phyloP scores from a whole-genome alignment of 1,140 invertebrate species.

The Penaeus vannamei region DNA sequence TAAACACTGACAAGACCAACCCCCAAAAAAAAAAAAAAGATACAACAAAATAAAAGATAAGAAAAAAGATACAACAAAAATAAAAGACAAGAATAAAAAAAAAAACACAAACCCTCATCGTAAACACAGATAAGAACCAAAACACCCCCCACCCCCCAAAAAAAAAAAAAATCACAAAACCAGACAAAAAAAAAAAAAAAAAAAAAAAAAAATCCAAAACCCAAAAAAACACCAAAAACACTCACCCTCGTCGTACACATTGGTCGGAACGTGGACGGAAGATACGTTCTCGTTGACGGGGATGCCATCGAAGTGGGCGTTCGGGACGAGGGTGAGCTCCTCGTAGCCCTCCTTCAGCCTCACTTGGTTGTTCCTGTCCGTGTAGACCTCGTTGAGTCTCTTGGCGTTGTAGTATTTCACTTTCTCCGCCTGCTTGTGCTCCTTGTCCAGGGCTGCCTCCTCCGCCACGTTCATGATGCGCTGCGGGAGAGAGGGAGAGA shows the following conservation, averaged over 20 bases:
- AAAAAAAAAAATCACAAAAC: too few species aligned
- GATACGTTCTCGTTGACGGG: conserved; percentile 86
- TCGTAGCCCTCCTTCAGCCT: conserved; percentile 21
- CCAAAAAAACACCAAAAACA: conserved; percentile 42
- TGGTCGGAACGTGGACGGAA: conserved; percentile 94
- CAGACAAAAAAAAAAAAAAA: too few species aligned
- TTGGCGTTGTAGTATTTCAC: conserved; percentile 61
- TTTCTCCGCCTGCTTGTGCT: conserved; percentile 41
- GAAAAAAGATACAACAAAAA: too few species aligned
- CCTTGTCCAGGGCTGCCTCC: conserved; percentile 51
- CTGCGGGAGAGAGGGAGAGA: neutral
- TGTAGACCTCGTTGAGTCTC: conserved; percentile 29
- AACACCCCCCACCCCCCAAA: too few species aligned
- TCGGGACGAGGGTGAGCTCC: conserved; percentile 30
- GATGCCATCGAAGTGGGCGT: conserved; percentile 82
- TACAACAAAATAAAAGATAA: too few species aligned
- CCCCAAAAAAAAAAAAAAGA: too few species aligned
- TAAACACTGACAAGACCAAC: too few species aligned
- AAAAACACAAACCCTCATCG: too few species aligned
- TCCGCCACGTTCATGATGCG: conserved; percentile 61
- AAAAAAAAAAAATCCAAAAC: too few species aligned
- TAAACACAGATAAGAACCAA: too few species aligned
- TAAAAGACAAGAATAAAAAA: too few species aligned
- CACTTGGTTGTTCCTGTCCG: neutral
- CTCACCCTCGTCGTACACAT: conserved; percentile 91